Evolutionary conservation across 2,888 invertebrate genomes (phyloP), one percentile per base, ranked within the genome.

Genomic region (Eudasyphora cyanicolor): DNA sequence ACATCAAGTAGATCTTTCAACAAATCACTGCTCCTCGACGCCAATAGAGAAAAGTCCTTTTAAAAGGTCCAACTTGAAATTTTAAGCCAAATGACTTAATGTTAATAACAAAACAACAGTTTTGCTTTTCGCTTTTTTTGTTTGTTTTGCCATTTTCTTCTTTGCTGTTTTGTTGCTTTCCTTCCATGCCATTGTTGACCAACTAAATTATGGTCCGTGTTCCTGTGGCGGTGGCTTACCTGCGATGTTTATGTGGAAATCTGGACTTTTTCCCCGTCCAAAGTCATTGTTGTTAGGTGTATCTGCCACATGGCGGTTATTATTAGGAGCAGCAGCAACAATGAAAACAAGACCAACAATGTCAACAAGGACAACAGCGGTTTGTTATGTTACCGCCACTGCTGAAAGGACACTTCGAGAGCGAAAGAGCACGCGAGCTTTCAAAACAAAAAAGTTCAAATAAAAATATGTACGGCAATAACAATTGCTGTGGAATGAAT

Each of bases 401-500:
- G 5, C 38, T 54, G 10, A 57, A 42, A 7, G 57, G 71, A 75
- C 38, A 45, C 45, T n/a, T n/a, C n/a, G 2, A 45, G n/a, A 12
- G n/a, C n/a, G 2, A 45, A 45, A 12, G n/a, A n/a, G n/a, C n/a
- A n/a, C n/a, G n/a, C n/a, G n/a, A n/a, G n/a, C n/a, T n/a, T n/a
- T n/a, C 2, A 75, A 82, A 32, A 12, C 2, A 32, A 21, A 51
- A 51, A 57, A 73, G 19, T 70, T 62, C 35, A 54, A 77, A 64
- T 67, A 42, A 77, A 77, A 60, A 38, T 75, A 74, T 70, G 69
- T 80, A 79, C 76, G 81, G 75, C 78, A 81, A 81, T 79, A 81
- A 81, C 81, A 84, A 79, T 76, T 81, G 78, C 32, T 42, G 32
- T 71, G 76, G 73, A 32, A 76, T 73, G 76, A 81, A 84, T 73